A percentile compares a stretch with the other conserved stretches of the same genome.
Conservation (phyloP, 1,140 invertebrate species). For the Papilio dardanus region DNA sequence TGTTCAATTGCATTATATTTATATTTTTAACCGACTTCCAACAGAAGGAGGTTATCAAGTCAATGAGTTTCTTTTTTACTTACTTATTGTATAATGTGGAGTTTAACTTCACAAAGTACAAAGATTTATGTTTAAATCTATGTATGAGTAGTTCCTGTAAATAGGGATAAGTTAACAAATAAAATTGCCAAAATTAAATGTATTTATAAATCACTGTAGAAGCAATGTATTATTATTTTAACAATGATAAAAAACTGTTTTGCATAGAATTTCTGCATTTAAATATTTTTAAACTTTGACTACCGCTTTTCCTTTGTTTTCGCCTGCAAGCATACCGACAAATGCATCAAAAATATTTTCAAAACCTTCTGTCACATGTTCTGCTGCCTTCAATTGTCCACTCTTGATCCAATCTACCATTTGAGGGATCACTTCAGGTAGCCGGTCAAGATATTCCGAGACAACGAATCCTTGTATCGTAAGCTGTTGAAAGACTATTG, state of each 20-base stretch:
- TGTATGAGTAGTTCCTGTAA: no score
- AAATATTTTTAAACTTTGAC: constrained; percentile 68
- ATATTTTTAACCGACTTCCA: constrained; percentile 42
- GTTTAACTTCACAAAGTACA: no score
- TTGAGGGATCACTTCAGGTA: constrained; percentile 69
- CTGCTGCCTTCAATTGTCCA: constrained; percentile 72
- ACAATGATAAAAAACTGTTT: no score
- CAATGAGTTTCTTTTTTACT: no score
- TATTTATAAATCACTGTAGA: no score
- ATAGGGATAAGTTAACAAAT: no score
- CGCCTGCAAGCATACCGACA: constrained; percentile 79
- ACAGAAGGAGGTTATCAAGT: no score
- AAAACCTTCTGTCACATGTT: constrained; percentile 79
- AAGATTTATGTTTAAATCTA: no score
- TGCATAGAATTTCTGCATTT: not conserved
- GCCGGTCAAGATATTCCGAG: constrained; percentile 46
- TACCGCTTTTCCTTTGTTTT: constrained; percentile 83
- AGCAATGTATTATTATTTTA: no score
- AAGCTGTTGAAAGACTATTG: constrained; percentile 67
- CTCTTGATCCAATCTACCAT: constrained; percentile 76
- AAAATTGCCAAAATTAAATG: no score
- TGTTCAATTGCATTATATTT: constrained; percentile 82
- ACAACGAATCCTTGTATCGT: constrained; percentile 73
- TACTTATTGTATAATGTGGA: no score
- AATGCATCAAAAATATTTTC: constrained; percentile 83